A percentile compares a stretch with the other conserved stretches of the same genome.
Evolutionary conservation across 2,888 invertebrate genomes (phyloP).

Genomic region (Eristalis tenax): DNA sequence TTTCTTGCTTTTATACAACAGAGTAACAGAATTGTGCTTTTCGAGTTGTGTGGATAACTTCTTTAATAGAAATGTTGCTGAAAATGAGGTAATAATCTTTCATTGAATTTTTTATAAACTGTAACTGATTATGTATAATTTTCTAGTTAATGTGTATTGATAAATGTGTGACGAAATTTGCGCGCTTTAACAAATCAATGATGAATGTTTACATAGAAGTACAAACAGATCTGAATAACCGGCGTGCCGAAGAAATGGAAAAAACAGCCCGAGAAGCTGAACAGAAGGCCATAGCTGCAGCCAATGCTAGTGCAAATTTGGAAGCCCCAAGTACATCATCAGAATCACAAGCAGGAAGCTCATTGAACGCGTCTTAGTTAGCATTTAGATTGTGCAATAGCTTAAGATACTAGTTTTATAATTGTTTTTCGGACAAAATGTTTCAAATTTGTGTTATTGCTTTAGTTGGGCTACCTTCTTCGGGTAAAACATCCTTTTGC

Average conservation of each 20-base stretch:
- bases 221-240: constrained; percentile 79
- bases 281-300: constrained; percentile 65
- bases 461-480: constrained; percentile 78
- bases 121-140: background rate
- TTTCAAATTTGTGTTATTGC: constrained; percentile 76
- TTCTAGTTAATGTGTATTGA: constrained; percentile 78
- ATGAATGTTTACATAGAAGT: constrained; percentile 81
- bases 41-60: constrained; percentile 79
- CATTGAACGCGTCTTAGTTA: constrained; percentile 16
- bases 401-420: constrained; percentile 40
- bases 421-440: constrained; percentile 70
- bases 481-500: constrained; percentile 78
- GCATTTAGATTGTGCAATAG: constrained; percentile 12
- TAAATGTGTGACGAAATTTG: constrained; percentile 80
- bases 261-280: constrained; percentile 73
- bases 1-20: constrained; percentile 81
- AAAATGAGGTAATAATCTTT: constrained; percentile 75
- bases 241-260: constrained; percentile 78
- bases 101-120: background rate
- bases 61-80: constrained; percentile 75
- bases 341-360: background rate
- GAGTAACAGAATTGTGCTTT: constrained; percentile 80
- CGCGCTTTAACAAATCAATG: constrained; percentile 80
- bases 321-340: constrained; percentile 13
- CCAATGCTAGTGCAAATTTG: constrained; percentile 52